These are phyloP conservation scores for Serrognathus titanus DNA, from an alignment of 2,888 invertebrate genomes.

Conservation along the genomic window DNA sequence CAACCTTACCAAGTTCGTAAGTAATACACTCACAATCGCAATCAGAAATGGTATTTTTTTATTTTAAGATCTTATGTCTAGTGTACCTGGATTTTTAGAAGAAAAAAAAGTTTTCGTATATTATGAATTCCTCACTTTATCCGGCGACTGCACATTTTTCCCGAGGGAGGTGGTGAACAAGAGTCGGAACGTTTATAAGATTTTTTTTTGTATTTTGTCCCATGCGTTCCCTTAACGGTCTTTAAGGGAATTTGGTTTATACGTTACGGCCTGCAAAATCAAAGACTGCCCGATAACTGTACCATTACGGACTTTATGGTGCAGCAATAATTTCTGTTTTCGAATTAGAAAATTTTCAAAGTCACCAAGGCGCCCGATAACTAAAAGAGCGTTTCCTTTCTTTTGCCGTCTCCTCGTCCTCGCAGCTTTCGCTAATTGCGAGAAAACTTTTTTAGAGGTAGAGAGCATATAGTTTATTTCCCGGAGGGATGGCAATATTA, in stretches of 20 bases:
- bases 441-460: slow-evolving; percentile 4
- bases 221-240: slow-evolving; percentile 29
- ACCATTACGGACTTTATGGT: slow-evolving; percentile 16
- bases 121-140: slow-evolving; percentile 31
- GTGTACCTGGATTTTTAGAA: too few relatives aligned
- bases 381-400: too few relatives aligned
- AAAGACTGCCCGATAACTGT: slow-evolving; percentile 29
- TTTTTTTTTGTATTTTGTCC: slow-evolving; percentile 27
- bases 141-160: slow-evolving; percentile 28
- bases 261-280: slow-evolving; percentile 24
- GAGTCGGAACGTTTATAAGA: slow-evolving; percentile 25
- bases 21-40: too few relatives aligned
- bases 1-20: slow-evolving; percentile 19
- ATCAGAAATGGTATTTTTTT: too few relatives aligned
- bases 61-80: too few relatives aligned
- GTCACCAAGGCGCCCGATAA: too few relatives aligned
- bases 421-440: background rate
- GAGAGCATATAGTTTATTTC: slow-evolving; percentile 1
- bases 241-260: slow-evolving; percentile 30
- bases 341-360: background rate
- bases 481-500: background rate
- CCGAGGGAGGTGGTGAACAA: slow-evolving; percentile 20
- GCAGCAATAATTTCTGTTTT: slow-evolving; percentile 12
- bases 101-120: background rate
- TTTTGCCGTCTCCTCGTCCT: too few relatives aligned